These are phyloP conservation scores for Prunella fulvescens DNA, from an alignment of 2,113 vertebrate species.

Conservation along the genomic window DNA sequence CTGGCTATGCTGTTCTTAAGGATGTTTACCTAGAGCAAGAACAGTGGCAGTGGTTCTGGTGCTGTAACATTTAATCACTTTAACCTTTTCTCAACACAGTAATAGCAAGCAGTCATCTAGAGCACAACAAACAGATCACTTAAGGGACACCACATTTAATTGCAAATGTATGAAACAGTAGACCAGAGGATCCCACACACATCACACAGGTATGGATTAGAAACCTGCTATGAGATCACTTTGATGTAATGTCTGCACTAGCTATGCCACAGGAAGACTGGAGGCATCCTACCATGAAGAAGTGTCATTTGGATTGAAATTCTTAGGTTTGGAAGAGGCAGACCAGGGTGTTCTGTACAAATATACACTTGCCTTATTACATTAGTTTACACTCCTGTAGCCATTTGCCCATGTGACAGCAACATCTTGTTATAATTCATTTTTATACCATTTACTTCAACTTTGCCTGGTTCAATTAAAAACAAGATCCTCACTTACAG, in stretches of 20 bases:
- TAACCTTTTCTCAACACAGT: slow-evolving; percentile 14
- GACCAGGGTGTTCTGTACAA: not conserved
- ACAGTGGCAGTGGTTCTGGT: slow-evolving; percentile 12
- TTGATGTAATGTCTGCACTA: not conserved
- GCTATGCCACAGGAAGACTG: not conserved
- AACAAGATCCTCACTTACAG: not conserved
- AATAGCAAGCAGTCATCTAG: slow-evolving; percentile 5
- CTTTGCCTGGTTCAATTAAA: not conserved
- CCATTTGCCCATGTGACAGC: not conserved
- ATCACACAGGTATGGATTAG: not conserved
- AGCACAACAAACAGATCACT: not conserved
- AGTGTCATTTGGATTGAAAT: not conserved
- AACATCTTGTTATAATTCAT: not conserved
- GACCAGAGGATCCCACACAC: not conserved
- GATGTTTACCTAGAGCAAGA: not conserved
- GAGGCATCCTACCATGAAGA: not conserved
- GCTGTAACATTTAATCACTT: not conserved
- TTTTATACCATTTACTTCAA: not conserved
- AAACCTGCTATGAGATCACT: not conserved
- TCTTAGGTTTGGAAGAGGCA: not conserved
- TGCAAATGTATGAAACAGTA: not conserved
- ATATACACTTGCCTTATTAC: slow-evolving; percentile 2
- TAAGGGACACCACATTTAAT: not conserved
- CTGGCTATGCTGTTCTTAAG: not conserved
- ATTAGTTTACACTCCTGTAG: not conserved